These are phyloP conservation scores for Catostomus latipinnis DNA, from an alignment of 2,797 vertebrate genomes.

Conservation along the genomic window DNA sequence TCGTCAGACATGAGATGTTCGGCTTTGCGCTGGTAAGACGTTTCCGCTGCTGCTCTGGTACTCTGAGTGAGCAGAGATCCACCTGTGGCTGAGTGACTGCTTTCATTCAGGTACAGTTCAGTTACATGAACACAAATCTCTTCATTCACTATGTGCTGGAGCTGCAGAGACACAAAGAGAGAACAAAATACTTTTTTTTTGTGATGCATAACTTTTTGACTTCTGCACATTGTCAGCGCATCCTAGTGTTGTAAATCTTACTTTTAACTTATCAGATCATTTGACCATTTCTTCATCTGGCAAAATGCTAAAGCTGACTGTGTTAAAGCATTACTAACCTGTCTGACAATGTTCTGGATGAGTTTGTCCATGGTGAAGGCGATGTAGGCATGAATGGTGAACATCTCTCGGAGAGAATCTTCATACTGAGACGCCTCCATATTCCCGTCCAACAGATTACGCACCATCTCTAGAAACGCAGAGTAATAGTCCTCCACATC, in stretches of 20 bases:
- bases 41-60: slow-evolving; percentile 82
- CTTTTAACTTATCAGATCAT: no score
- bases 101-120: slow-evolving; percentile 91
- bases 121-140: slow-evolving; percentile 94
- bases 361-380: slow-evolving; percentile 99
- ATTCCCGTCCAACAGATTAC: slow-evolving; percentile 96
- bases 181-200: neutral
- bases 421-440: slow-evolving; percentile 96
- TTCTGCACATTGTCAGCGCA: no score
- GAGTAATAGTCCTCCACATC: slow-evolving; percentile 98
- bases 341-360: slow-evolving; percentile 97
- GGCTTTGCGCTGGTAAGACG: slow-evolving; percentile 89
- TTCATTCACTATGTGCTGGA: slow-evolving; percentile 97
- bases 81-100: slow-evolving; percentile 86
- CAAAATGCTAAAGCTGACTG: no score
- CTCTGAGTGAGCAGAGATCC: slow-evolving; percentile 85
- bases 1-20: slow-evolving; percentile 97
- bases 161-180: slow-evolving; percentile 72
- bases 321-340: slow-evolving; percentile 77
- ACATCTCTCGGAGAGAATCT: slow-evolving; percentile 97
- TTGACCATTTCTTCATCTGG: no score
- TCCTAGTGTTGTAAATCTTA: no score
- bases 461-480: slow-evolving; percentile 97
- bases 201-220: no score
- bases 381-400: slow-evolving; percentile 97